These are phyloP conservation scores for Platysternon megacephalum DNA, from an alignment of 2,113 vertebrate genomes.

Conservation along the genomic window DNA sequence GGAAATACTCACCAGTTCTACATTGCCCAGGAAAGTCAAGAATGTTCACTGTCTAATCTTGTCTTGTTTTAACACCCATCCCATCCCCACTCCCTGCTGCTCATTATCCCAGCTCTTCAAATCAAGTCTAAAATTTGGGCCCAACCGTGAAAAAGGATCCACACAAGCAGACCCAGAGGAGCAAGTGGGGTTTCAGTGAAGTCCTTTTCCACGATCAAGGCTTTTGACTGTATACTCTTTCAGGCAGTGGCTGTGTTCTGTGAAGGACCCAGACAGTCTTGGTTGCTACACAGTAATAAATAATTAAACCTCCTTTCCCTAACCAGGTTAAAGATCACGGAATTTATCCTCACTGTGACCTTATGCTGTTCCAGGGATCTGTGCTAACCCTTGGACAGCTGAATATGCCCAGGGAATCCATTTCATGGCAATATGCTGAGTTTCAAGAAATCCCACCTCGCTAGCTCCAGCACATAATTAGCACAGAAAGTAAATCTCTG, in stretches of 20 bases:
- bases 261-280: background rate
- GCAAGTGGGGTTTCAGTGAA: background rate
- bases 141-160: background rate
- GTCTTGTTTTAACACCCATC: background rate
- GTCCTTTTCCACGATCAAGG: background rate
- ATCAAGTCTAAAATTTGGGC: background rate
- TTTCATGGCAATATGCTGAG: slow-evolving; percentile 42
- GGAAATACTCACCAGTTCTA: background rate
- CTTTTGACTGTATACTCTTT: background rate
- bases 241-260: background rate
- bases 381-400: slow-evolving; percentile 58
- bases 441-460: slow-evolving; percentile 41
- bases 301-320: slow-evolving; percentile 21
- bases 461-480: background rate
- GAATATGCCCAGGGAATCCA: slow-evolving; percentile 44
- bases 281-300: slow-evolving; percentile 46
- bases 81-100: background rate
- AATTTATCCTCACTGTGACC: slow-evolving; percentile 59
- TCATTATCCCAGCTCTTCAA: background rate
- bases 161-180: background rate
- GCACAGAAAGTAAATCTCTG: background rate
- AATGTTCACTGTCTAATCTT: background rate
- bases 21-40: rapidly evolving
- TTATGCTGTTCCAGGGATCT: slow-evolving; percentile 54
- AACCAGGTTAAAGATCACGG: slow-evolving; percentile 15